A percentile compares a stretch with the other conserved stretches of the same genome.
These are phyloP conservation scores for Cepaea nemoralis DNA, from an alignment of 1,140 invertebrate species.

Conservation along the genomic window DNA sequence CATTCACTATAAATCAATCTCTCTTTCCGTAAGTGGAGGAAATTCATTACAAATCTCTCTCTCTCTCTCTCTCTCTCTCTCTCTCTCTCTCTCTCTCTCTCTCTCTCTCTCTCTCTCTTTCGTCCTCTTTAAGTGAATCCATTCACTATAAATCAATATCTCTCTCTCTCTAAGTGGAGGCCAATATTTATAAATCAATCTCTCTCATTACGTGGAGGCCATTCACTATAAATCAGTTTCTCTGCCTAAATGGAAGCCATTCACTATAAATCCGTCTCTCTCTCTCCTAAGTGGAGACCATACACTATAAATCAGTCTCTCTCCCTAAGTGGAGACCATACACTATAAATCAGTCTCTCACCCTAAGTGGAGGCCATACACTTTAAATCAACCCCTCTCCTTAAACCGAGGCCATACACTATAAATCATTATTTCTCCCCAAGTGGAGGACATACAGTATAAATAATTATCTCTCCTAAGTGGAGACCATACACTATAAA, in stretches of 20 bases:
- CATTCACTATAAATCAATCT: too few relatives aligned
- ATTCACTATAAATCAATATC: not conserved
- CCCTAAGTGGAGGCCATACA: too few relatives aligned
- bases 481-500: not conserved
- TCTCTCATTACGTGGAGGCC: not conserved
- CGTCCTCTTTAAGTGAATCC: too few relatives aligned
- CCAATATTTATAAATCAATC: too few relatives aligned
- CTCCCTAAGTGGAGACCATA: too few relatives aligned
- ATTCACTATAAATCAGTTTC: not conserved
- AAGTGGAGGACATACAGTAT: too few relatives aligned
- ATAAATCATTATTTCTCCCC: not conserved
- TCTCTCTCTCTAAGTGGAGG: not conserved
- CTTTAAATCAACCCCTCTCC: too few relatives aligned
- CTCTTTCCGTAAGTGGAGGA: too few relatives aligned
- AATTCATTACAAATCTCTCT: too few relatives aligned
- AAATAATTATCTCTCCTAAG: not conserved
- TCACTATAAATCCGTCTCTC: not conserved
- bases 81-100: not conserved
- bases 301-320: not conserved
- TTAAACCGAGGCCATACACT: too few relatives aligned
- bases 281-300: not conserved
- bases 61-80: slow-evolving; percentile 9
- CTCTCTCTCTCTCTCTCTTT: too few relatives aligned
- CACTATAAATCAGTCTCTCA: too few relatives aligned
- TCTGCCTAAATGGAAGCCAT: not conserved